Evolutionary conservation across 2,797 vertebrate genomes (phyloP), one percentile per base, ranked within the genome.

Genomic region (Thunnus albacares): DNA sequence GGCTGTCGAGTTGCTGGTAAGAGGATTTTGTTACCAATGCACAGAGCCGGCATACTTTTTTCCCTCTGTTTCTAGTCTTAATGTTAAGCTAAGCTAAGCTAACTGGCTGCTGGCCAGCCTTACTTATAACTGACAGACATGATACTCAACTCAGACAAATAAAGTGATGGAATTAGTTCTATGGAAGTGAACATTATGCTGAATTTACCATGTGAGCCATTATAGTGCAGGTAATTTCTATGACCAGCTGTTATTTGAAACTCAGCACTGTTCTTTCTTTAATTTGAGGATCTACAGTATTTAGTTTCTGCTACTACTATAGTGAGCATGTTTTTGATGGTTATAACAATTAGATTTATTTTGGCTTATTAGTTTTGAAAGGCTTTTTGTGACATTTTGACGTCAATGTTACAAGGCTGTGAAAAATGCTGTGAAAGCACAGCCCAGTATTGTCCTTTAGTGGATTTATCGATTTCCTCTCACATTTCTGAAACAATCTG

Each of bases 261-360:
- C 12, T 75, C 10, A 63, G 11, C 26, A 5, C 64, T 33, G 26
- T 55, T 63, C 14, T 24, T 62, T 67, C 43, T 55, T 70, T 74
- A 10, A 41, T 70, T 76, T 77, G 17, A 75, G 30, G 62, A 72
- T 82, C 24, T 68, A 64, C 52, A 80, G 75, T 76, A 68, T 82
- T 81, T 26, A 10, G 26, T 79, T 65, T 80, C 24, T 41, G 15
- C 30, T 53, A 24, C 28, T 68, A 49, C 45, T 55, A 63, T 12
- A 80, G 56, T 61, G 1, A 65, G 10, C 28, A 8, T 59, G 15
- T 47, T 28, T 51, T 12, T 77, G 17, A 59, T 41, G 6, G 1
- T 43, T 26, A 20, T 43, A 15, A 38, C 24, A 49, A 26, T 53
- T 24, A 15, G n/a, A 22, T 73, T 52, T 79, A 2, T 35, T 43